phyloP scores from a whole-genome alignment of 2,113 vertebrate genomes.

The Sinocyclocheilus grahami region DNA sequence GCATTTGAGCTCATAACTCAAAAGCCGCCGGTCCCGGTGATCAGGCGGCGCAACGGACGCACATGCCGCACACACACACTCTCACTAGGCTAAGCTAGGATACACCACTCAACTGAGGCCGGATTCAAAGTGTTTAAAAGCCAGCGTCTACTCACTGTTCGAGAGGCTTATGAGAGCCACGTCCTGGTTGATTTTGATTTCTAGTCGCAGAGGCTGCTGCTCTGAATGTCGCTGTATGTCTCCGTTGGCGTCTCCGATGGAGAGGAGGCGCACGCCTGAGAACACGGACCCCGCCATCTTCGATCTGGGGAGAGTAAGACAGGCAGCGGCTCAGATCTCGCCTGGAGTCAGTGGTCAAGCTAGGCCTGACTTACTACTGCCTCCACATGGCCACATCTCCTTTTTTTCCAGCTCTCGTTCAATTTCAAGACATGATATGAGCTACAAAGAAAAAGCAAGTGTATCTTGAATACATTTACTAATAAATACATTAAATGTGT shows the following conservation, averaged over 20 bases:
- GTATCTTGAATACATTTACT: background rate
- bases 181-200: slow-evolving; percentile 86
- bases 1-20: background rate
- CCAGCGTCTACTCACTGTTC: slow-evolving; percentile 77
- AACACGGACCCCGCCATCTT: slow-evolving; percentile 78
- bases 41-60: background rate
- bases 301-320: slow-evolving; percentile 71
- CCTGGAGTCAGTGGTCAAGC: slow-evolving; percentile 50
- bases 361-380: slow-evolving; percentile 49
- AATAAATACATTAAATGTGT: background rate
- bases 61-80: slow-evolving; percentile 15
- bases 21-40: background rate
- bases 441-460: background rate
- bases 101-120: slow-evolving; percentile 41
- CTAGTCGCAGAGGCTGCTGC: slow-evolving; percentile 88
- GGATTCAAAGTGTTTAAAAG: slow-evolving; percentile 42
- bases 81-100: slow-evolving; percentile 25
- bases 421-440: background rate
- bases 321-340: slow-evolving; percentile 62
- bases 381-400: slow-evolving; percentile 46
- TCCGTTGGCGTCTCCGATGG: slow-evolving; percentile 93
- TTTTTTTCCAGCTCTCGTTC: background rate
- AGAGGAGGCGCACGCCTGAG: slow-evolving; percentile 91
- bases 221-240: slow-evolving; percentile 94
- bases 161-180: slow-evolving; percentile 84